These are phyloP conservation scores for Tipula confusa DNA, from an alignment of 2,888 invertebrate genomes.

Conservation along the genomic window DNA sequence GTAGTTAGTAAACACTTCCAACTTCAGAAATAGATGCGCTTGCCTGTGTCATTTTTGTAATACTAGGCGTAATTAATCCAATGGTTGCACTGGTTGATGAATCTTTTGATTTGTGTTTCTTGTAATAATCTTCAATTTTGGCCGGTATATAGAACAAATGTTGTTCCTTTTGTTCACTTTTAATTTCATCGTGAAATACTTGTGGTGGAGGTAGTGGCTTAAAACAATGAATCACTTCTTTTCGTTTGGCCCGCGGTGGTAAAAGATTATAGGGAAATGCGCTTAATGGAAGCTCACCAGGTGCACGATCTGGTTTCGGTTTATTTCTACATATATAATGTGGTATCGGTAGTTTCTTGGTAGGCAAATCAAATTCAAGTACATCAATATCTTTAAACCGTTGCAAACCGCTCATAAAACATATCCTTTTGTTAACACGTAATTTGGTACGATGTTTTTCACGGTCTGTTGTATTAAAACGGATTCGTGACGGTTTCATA, in stretches of 20 bases:
- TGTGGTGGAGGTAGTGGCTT: not conserved
- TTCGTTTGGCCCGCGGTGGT: not conserved
- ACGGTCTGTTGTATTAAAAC: constrained; percentile 32
- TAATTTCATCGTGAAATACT: not conserved
- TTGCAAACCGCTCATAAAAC: constrained; percentile 33
- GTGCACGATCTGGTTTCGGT: not conserved
- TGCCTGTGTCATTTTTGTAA: not conserved
- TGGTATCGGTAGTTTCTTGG: not conserved
- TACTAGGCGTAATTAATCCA: not conserved
- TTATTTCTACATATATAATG: not conserved
- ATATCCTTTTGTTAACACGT: constrained; percentile 32
- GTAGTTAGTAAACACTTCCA: not conserved
- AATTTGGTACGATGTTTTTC: constrained; percentile 32
- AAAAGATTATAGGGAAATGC: not conserved
- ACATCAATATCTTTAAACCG: constrained; percentile 33
- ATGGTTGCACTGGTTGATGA: not conserved
- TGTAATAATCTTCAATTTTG: not conserved
- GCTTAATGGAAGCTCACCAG: not conserved
- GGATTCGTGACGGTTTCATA: constrained; percentile 29
- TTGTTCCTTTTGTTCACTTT: not conserved
- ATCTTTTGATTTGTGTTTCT: not conserved
- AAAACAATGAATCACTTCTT: not conserved
- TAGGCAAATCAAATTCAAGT: not conserved
- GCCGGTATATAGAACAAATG: not conserved
- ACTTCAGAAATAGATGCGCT: not conserved